phyloP scores from a whole-genome alignment of 1,140 invertebrate genomes.

The Drosophila fuyamai region DNA sequence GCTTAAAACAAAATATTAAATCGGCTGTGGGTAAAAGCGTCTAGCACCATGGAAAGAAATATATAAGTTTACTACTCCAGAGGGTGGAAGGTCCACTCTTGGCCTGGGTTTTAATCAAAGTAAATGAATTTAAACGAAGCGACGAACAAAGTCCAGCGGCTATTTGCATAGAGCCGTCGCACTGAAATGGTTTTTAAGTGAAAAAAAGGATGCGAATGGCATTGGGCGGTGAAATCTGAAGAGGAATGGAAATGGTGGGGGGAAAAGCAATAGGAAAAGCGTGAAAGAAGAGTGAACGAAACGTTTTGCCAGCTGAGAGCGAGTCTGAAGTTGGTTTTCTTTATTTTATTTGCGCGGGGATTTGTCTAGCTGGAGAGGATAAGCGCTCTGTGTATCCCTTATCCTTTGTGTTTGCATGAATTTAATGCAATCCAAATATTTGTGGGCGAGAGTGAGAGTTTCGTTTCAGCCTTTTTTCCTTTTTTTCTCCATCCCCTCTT shows the following conservation, averaged over 20 bases:
- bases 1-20: conserved; percentile 66
- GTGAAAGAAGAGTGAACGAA: conserved; percentile 25
- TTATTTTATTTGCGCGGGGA: conserved; percentile 77
- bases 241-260: conserved; percentile 7
- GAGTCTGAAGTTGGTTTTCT: conserved; percentile 56
- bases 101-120: conserved; percentile 71
- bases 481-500: neutral
- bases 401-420: conserved; percentile 82
- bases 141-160: conserved; percentile 61
- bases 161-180: conserved; percentile 73
- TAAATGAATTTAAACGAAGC: conserved; percentile 83
- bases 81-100: conserved; percentile 27
- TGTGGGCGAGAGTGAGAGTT: conserved; percentile 64
- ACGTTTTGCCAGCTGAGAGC: conserved; percentile 42
- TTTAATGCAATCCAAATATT: conserved; percentile 83
- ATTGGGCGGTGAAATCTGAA: conserved; percentile 11
- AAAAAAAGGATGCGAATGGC: conserved; percentile 74
- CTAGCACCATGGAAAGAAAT: conserved; percentile 8
- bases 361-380: conserved; percentile 77
- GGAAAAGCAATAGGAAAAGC: conserved; percentile 32
- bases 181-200: conserved; percentile 77
- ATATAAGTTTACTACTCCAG: conserved; percentile 41
- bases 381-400: conserved; percentile 76
- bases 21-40: conserved; percentile 4
- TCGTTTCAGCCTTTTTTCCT: conserved; percentile 21